Percentiles rank a stretch among this genome's conserved stretches.
These are phyloP conservation scores for Odontothrips loti DNA, from an alignment of 2,888 invertebrate genomes.

Conservation along the genomic window DNA sequence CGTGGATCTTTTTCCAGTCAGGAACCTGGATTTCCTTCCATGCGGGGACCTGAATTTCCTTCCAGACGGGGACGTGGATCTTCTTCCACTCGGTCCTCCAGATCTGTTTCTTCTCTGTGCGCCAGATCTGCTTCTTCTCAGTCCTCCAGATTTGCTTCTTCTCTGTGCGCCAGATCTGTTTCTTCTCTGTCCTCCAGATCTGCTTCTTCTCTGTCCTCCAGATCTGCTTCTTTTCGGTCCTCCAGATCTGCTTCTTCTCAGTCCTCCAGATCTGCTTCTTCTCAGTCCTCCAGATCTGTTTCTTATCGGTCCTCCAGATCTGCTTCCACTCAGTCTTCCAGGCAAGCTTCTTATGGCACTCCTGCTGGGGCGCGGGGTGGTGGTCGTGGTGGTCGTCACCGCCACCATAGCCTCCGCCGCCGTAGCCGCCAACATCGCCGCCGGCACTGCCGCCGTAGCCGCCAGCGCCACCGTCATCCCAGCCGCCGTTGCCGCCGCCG, in stretches of 20 bases:
- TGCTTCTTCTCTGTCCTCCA: conserved; percentile 69
- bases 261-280: conserved; percentile 68
- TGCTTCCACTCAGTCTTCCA: conserved; percentile 84
- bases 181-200: conserved; percentile 71
- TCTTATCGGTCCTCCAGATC: conserved; percentile 64
- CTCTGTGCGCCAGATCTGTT: conserved; percentile 78
- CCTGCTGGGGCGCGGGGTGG: conserved; percentile 32
- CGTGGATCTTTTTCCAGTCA: conserved; percentile 69
- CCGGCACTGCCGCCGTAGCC: background rate
- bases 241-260: conserved; percentile 69
- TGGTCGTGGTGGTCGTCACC: conserved; percentile 27
- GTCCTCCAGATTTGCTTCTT: conserved; percentile 80
- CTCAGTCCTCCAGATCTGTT: conserved; percentile 76
- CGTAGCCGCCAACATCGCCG: background rate
- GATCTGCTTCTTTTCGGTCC: conserved; percentile 51
- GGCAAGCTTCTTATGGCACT: conserved; percentile 67
- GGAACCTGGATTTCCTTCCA: conserved; percentile 69
- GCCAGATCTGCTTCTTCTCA: conserved; percentile 70
- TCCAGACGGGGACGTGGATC: conserved; percentile 56
- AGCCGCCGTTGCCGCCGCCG: conserved; percentile 11
- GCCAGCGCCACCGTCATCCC: background rate
- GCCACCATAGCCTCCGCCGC: conserved; percentile 13
- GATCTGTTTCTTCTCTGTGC: conserved; percentile 72
- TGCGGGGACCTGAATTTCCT: conserved; percentile 68
- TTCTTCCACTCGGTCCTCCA: conserved; percentile 83